phyloP scores from a whole-genome alignment of 2,888 invertebrate species.

The Meliscaeva auricollis region DNA sequence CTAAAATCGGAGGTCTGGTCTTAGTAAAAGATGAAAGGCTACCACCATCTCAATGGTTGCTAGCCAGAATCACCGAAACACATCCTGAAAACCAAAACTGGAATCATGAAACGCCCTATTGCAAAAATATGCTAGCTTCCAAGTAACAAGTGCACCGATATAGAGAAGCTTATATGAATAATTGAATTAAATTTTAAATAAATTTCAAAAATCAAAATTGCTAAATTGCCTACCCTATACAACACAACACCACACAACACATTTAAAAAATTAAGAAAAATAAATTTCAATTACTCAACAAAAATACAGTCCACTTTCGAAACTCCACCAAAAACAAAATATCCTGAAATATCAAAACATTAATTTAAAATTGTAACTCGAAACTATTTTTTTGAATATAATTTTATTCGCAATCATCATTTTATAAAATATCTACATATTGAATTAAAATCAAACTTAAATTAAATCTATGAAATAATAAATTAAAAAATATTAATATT shows the following conservation, averaged over 20 bases:
- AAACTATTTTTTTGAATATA: too few species aligned
- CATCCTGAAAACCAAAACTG: conserved; percentile 17
- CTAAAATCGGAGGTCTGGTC: conserved; percentile 13
- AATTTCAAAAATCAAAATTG: neutral
- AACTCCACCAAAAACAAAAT: neutral
- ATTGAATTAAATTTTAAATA: neutral
- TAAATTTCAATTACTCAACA: neutral
- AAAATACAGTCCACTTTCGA: neutral
- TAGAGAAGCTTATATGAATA: neutral
- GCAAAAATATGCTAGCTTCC: conserved; percentile 27
- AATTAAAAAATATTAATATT: too few species aligned
- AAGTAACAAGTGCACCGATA: conserved; percentile 1
- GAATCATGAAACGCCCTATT: conserved; percentile 18
- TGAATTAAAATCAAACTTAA: too few species aligned
- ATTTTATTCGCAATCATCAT: too few species aligned
- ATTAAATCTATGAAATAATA: too few species aligned
- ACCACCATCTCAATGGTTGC: conserved; percentile 18
- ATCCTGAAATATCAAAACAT: neutral
- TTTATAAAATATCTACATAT: too few species aligned
- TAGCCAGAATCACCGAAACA: conserved; percentile 6
- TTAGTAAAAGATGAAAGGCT: conserved; percentile 7
- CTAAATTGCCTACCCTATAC: neutral
- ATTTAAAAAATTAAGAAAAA: neutral
- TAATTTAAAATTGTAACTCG: too few species aligned
- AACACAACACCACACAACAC: neutral